A percentile compares a stretch with the other conserved stretches of the same genome.
phyloP scores from a whole-genome alignment of 2,113 vertebrate species.

The Hippoglossus stenolepis region DNA sequence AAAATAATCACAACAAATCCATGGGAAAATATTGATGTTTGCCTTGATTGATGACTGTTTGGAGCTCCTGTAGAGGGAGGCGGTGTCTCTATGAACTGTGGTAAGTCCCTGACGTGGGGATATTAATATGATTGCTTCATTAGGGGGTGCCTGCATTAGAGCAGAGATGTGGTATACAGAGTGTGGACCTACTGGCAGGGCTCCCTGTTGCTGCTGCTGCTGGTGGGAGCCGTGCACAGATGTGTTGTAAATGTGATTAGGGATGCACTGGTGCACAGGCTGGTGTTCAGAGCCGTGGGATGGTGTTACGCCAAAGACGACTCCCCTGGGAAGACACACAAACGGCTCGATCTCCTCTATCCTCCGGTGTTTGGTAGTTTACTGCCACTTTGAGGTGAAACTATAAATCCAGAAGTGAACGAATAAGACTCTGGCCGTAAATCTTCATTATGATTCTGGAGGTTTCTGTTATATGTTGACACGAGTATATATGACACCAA shows the following conservation, averaged over 20 bases:
- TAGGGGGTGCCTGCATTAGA: not conserved
- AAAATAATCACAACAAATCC: not conserved
- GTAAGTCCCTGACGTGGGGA: not conserved
- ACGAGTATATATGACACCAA: too few relatives aligned
- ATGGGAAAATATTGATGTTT: not conserved
- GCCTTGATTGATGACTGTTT: constrained; percentile 17
- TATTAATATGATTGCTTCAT: constrained; percentile 7
- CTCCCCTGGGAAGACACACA: constrained; percentile 12
- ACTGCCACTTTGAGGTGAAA: not conserved
- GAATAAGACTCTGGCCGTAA: not conserved
- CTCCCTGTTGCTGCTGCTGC: constrained; percentile 19
- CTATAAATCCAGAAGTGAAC: not conserved
- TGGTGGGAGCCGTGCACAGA: constrained; percentile 20
- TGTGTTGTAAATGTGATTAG: constrained; percentile 29
- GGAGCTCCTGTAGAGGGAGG: not conserved
- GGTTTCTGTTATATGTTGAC: too few relatives aligned
- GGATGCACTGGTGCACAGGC: constrained; percentile 25
- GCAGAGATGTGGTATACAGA: constrained; percentile 1
- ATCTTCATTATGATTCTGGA: too few relatives aligned
- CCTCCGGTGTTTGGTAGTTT: not conserved
- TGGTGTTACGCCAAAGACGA: constrained; percentile 38
- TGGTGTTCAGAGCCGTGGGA: constrained; percentile 1
- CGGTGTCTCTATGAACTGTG: not conserved
- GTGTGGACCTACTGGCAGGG: constrained; percentile 12
- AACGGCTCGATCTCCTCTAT: not conserved